Conservation (phyloP, 1,140 invertebrate species). For the Drosophila paulistorum region DNA sequence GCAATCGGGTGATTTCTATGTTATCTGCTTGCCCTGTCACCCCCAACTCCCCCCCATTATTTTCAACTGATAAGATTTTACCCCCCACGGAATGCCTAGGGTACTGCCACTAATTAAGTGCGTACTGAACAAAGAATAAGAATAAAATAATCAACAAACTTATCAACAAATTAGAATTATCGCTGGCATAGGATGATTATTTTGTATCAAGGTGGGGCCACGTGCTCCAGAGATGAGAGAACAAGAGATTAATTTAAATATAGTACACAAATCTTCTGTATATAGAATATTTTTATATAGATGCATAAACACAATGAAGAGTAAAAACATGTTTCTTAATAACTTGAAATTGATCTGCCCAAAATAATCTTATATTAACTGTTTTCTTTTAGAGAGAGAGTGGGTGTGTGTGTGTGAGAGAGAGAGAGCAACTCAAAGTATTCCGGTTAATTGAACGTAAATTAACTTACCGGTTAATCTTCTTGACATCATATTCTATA, state of each 20-base stretch:
- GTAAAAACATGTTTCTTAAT: too few relatives aligned
- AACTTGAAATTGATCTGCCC: too few relatives aligned
- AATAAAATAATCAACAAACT: background rate
- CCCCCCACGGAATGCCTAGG: constrained; percentile 34
- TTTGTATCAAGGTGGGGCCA: constrained; percentile 1
- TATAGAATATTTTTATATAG: too few relatives aligned
- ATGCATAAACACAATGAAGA: too few relatives aligned
- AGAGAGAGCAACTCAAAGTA: too few relatives aligned
- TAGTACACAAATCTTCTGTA: too few relatives aligned
- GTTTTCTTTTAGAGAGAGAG: too few relatives aligned
- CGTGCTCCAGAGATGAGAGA: background rate
- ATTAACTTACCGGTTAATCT: constrained; percentile 54
- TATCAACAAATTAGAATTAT: constrained; percentile 19
- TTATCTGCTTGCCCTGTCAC: background rate
- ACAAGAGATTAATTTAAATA: too few relatives aligned
- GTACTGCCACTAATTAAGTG: background rate
- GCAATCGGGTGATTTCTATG: background rate
- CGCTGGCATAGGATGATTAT: background rate
- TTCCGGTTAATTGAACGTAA: background rate
- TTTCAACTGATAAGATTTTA: constrained; percentile 29
- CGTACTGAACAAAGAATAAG: background rate
- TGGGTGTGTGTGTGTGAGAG: too few relatives aligned
- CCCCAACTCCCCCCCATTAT: background rate
- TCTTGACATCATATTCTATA: constrained; percentile 55
- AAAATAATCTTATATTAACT: too few relatives aligned